Evolutionary conservation across 1,140 invertebrate species (phyloP).

Genomic region (Scaptomyza hsui): DNA sequence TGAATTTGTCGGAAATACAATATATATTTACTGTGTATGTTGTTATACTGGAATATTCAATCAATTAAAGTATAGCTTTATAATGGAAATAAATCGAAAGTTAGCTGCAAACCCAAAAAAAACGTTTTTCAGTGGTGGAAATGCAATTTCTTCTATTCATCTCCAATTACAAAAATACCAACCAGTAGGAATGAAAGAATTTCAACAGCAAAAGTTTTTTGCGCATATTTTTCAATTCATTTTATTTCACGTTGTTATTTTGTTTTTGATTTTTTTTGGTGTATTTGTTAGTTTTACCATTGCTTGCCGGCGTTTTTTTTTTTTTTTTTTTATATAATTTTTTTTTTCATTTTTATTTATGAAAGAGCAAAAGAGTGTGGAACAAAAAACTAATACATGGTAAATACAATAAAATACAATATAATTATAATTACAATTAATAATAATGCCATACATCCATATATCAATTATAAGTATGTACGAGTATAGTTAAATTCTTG

Average conservation of each 20-base stretch:
- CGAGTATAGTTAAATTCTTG: slow-evolving; percentile 70
- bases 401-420: slow-evolving; percentile 80
- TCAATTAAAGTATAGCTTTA: slow-evolving; percentile 7
- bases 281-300: slow-evolving; percentile 60
- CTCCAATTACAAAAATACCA: too few relatives aligned
- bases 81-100: slow-evolving; percentile 30
- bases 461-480: slow-evolving; percentile 68
- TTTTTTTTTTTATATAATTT: slow-evolving; percentile 42
- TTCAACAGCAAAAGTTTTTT: background rate
- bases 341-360: slow-evolving; percentile 63
- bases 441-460: slow-evolving; percentile 67
- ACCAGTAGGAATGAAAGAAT: too few relatives aligned
- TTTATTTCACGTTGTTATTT: slow-evolving; percentile 60
- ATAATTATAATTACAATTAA: slow-evolving; percentile 65
- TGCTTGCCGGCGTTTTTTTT: slow-evolving; percentile 65
- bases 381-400: slow-evolving; percentile 81
- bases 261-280: slow-evolving; percentile 30
- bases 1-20: background rate
- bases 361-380: slow-evolving; percentile 83
- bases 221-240: slow-evolving; percentile 49
- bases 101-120: slow-evolving; percentile 1
- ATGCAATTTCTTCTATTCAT: too few relatives aligned
- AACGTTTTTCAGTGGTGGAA: background rate
- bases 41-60: slow-evolving; percentile 11
- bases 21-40: slow-evolving; percentile 5